Evolutionary conservation across 2,888 invertebrate genomes (phyloP).

Genomic region (Pteria penguin): DNA sequence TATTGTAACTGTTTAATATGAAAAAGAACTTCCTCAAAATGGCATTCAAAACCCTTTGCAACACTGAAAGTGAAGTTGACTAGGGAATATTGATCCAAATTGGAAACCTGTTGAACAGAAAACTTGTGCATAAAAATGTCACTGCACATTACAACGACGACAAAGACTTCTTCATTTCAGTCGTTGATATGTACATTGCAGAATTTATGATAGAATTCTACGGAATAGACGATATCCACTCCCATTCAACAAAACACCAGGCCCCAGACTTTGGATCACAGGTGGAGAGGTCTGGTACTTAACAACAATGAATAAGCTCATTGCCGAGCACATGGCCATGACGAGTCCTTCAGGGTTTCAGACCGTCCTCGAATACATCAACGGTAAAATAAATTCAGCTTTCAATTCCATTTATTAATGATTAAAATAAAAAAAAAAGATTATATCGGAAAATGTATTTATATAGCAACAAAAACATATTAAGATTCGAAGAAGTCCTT

Average conservation of each 20-base stretch:
- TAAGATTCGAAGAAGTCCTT: too few species aligned
- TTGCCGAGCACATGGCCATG: slow-evolving; percentile 11
- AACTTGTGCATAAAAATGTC: slow-evolving; percentile 32
- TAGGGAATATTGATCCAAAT: slow-evolving; percentile 40
- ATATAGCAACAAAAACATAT: too few species aligned
- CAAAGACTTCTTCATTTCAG: slow-evolving; percentile 27
- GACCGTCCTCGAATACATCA: neutral
- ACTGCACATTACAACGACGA: slow-evolving; percentile 37
- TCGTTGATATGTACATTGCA: slow-evolving; percentile 41
- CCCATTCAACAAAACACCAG: neutral
- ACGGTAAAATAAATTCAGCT: too few species aligned
- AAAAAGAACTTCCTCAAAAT: slow-evolving; percentile 42
- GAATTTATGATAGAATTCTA: slow-evolving; percentile 42
- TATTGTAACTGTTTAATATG: slow-evolving; percentile 46
- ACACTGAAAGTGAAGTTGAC: slow-evolving; percentile 28
- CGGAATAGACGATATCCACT: slow-evolving; percentile 26
- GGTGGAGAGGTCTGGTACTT: slow-evolving; percentile 35
- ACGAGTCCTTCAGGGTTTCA: neutral
- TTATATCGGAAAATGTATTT: too few species aligned
- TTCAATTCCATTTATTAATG: too few species aligned
- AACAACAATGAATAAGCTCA: slow-evolving; percentile 13
- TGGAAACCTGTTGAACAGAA: slow-evolving; percentile 32
- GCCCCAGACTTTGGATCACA: slow-evolving; percentile 4
- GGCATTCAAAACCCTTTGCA: slow-evolving; percentile 33
- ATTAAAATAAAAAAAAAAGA: neutral